Base-by-base conservation (phyloP, 2,888 invertebrate genomes). In the Drosophila basisetae region DNA sequence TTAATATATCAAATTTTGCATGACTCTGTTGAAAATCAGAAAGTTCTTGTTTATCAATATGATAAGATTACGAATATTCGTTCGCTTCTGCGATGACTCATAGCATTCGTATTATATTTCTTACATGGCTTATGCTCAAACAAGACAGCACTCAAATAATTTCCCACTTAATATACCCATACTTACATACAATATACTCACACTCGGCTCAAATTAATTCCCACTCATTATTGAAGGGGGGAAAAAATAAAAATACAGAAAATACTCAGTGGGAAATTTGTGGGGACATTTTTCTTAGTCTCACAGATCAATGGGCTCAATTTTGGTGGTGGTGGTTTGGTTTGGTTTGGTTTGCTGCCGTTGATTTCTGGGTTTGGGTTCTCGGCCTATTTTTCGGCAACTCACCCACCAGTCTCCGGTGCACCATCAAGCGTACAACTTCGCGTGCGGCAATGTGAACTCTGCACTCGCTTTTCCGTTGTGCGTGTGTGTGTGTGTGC, bases 381-480 rank as follows among this genome's bases (percentile, higher is more conserved):
- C 80, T 76, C 76, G 77, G 82, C 78, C 68, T 78, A 83, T 69
- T 83, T 91, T 92, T 85, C 73, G 90, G 86, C 85, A 86, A 85
- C 90, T 90, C 92, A 91, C 87, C 90, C 92, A 90, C 89, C 93
- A 93, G 93, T 93, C 91, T 89, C 81, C 82, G 75, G 73, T 75
- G 84, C 84, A 88, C 89, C 85, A 86, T 84, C 91, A 82, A 88
- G 80, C 89, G 78, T 78, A 83, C 68, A 91, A 82, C 91, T 82
- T 84, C 84, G 83, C 49, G 70, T 62, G 70, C 86, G 87, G 83
- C 82, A 81, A 84, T 89, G 89, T 89, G 71, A 83, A 54, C 66
- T 53, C 41, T 43, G 64, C 53, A 16, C 28, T 43, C 56, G 62
- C 58, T 54, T 41, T 50, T 41, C 33, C 30, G 33, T 37, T 33